A percentile compares a stretch with the other conserved stretches of the same genome.
Conservation (phyloP, 2,888 invertebrate species). For the Mesopsocus fuscifrons region DNA sequence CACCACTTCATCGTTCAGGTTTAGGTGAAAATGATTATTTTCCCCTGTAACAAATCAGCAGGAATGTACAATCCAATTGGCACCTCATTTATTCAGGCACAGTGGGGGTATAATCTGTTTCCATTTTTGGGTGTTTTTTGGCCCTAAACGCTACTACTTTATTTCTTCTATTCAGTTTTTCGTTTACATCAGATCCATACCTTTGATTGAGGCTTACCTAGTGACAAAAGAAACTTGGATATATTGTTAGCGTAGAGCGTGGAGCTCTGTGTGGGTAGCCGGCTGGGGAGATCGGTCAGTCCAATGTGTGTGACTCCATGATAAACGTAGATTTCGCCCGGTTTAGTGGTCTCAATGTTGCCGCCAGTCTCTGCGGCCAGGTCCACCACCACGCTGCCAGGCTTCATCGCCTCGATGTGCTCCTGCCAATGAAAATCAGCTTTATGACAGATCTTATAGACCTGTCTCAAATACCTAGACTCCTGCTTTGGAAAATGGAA, state of each 20-base stretch:
- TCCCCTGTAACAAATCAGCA: constrained; percentile 31
- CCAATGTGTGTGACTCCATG: constrained; percentile 74
- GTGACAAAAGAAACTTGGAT: constrained; percentile 63
- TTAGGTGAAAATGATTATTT: constrained; percentile 58
- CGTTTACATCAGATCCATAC: constrained; percentile 4
- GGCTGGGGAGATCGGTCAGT: constrained; percentile 63
- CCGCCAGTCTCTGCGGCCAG: constrained; percentile 79
- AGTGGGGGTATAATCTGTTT: no score
- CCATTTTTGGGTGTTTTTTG: no score
- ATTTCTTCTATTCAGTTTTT: no score
- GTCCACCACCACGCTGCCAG: constrained; percentile 78
- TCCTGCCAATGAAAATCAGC: constrained; percentile 33
- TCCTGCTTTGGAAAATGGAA: no score
- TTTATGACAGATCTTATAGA: no score
- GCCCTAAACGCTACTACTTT: no score
- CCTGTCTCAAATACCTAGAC: no score
- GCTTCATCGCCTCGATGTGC: constrained; percentile 62
- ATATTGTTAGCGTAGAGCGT: constrained; percentile 83
- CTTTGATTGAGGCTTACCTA: constrained; percentile 33
- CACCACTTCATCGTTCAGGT: constrained; percentile 70
- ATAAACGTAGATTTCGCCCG: constrained; percentile 51
- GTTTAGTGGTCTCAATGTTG: constrained; percentile 62
- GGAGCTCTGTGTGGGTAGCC: constrained; percentile 70
- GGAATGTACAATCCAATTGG: no score
- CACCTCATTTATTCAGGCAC: no score